Conservation (phyloP, 92 coral and sea anemone species). For the Isaurus tuberculatus region DNA sequence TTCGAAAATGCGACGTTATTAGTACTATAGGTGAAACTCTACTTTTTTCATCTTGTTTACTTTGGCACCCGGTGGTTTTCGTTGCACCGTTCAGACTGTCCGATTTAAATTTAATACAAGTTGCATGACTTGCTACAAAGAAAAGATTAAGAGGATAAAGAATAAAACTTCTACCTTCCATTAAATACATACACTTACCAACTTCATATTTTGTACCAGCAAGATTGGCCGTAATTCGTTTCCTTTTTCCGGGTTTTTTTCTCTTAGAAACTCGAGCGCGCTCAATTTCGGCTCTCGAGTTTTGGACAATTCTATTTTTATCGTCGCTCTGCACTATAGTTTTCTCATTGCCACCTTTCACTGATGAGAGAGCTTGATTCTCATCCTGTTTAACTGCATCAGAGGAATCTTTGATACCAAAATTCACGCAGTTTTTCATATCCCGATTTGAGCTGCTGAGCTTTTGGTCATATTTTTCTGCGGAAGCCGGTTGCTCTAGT, state of each 20-base stretch:
- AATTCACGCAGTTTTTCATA: constrained; percentile 3
- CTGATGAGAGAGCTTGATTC: background rate
- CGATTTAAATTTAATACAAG: background rate
- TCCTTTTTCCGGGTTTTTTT: constrained; percentile 64
- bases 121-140: background rate
- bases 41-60: too few relatives aligned
- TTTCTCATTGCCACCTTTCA: background rate
- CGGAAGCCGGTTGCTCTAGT: background rate
- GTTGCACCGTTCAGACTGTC: background rate
- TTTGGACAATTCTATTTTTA: background rate
- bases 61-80: background rate
- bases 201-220: constrained; percentile 92
- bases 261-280: constrained; percentile 35
- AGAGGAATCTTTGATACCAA: background rate
- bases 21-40: background rate
- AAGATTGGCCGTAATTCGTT: constrained; percentile 85
- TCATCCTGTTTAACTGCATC: background rate
- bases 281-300: background rate
- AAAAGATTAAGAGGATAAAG: background rate
- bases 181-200: constrained; percentile 66
- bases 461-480: background rate
- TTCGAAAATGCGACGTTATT: background rate
- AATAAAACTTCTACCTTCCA: background rate
- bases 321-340: background rate
- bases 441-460: background rate